Conservation (phyloP, 2,888 invertebrate species). For the Apantesis nais region DNA sequence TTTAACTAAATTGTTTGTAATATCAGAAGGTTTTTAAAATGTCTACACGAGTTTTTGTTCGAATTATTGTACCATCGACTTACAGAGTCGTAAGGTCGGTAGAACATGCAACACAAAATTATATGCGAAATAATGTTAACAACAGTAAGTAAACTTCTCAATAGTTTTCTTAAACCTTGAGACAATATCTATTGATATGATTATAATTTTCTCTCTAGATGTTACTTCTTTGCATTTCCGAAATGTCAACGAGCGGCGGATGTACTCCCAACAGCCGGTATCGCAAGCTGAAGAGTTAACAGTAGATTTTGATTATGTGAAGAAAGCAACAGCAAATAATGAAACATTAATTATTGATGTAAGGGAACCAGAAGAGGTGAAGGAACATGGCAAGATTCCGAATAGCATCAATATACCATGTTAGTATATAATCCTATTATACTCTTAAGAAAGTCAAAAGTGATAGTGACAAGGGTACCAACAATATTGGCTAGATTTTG, state of each 20-base stretch:
- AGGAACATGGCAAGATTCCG: slow-evolving; percentile 89
- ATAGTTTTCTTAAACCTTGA: not conserved
- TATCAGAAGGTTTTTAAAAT: slow-evolving; percentile 20
- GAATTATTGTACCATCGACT: slow-evolving; percentile 32
- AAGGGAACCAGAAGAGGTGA: slow-evolving; percentile 89
- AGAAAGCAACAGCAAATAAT: slow-evolving; percentile 61
- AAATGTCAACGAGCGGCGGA: slow-evolving; percentile 34
- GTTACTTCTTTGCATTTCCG: slow-evolving; percentile 23
- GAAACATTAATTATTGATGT: slow-evolving; percentile 89
- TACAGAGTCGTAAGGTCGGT: slow-evolving; percentile 24
- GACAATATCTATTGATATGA: not conserved
- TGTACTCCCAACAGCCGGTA: slow-evolving; percentile 51
- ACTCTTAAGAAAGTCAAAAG: not conserved
- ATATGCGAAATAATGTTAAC: slow-evolving; percentile 26
- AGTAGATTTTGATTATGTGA: slow-evolving; percentile 77
- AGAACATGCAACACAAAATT: slow-evolving; percentile 13
- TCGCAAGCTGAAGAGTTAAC: slow-evolving; percentile 54
- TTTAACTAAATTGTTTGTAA: slow-evolving; percentile 8
- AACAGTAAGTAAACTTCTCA: not conserved
- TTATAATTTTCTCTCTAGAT: slow-evolving; percentile 20
- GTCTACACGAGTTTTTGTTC: slow-evolving; percentile 30
- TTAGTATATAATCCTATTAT: slow-evolving; percentile 66
- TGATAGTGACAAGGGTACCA: not conserved
- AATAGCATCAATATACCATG: slow-evolving; percentile 91
- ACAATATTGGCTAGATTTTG: not conserved